Base-by-base conservation (phyloP, 2,113 vertebrate genomes). In the Scomber colias region DNA sequence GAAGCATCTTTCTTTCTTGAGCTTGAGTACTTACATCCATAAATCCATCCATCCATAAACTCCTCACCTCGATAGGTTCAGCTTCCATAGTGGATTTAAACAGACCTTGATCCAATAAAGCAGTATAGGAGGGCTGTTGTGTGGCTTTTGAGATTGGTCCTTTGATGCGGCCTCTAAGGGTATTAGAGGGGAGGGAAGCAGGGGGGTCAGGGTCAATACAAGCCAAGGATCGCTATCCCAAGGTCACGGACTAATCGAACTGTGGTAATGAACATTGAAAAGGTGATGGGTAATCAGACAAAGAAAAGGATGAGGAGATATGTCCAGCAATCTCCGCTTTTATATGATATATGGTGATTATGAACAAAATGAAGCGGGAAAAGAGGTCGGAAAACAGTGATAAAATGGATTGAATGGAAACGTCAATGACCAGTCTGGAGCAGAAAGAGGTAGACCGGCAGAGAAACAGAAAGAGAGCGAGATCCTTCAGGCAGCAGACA, bases 401-500 rank as follows among this genome's bases (percentile, higher is more conserved):
- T 17, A 62, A 27, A 48, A 60, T 55, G 46, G 21, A 66, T 54
- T 40, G 30, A 77, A 71, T 44, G 8, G 16, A 24, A 40, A 53
- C 63, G 50, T 83, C 61, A 3, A 14, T 74, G 83, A 66, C 44
- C 68, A 53, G 27, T 57, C 6, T 69, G 49, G 55, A 79, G 48
- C 17, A 61, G 65, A 55, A 55, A 83, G 56, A 67, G 49, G 50
- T 16, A 59, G 67, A 75, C 17, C 14, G 21, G 40, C 49, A 62
- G 51, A 59, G 44, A 56, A 11, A 62, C 40, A 80, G 6, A 46
- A 11, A 8, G 17, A 45, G 44, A 76, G 40, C 67, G 80, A 65
- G 63, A 83, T 83, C 74, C 88, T 90, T 81, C 44, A 84, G 88
- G 81, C 89, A 94, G 88, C 92, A 95, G 95, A 94, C 95, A 94